These are phyloP conservation scores for Hirudinaria manillensis DNA, from an alignment of 2,888 invertebrate genomes.

Conservation along the genomic window DNA sequence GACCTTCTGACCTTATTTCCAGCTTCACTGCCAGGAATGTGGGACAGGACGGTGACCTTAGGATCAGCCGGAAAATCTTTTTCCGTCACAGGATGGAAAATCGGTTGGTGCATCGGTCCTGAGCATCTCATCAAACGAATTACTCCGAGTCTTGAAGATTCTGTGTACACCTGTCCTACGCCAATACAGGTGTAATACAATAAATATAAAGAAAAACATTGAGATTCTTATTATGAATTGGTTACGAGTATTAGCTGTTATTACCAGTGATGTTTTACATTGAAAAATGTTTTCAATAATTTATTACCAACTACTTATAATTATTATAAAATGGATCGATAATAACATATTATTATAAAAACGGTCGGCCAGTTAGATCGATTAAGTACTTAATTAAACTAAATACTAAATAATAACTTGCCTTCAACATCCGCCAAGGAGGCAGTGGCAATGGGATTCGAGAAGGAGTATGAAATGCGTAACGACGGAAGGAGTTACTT, in stretches of 20 bases:
- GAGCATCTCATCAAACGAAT: constrained; percentile 72
- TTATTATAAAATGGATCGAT: too few species aligned
- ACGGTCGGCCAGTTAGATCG: too few species aligned
- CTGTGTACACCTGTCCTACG: constrained; percentile 81
- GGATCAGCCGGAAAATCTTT: constrained; percentile 94
- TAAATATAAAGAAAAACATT: not conserved
- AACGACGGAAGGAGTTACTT: constrained; percentile 73
- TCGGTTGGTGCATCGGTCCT: constrained; percentile 93
- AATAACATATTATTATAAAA: too few species aligned
- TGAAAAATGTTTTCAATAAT: too few species aligned
- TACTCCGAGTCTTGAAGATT: constrained; percentile 83
- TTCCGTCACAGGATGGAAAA: constrained; percentile 78
- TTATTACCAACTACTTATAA: too few species aligned
- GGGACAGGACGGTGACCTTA: constrained; percentile 90
- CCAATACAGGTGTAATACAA: constrained; percentile 64
- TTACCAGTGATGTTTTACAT: too few species aligned
- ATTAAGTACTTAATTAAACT: too few species aligned
- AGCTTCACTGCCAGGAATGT: constrained; percentile 89
- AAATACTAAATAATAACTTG: too few species aligned
- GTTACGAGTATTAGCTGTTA: not conserved
- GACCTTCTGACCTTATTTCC: constrained; percentile 15
- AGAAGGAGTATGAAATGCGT: constrained; percentile 70
- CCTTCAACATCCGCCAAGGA: too few species aligned
- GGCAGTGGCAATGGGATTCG: constrained; percentile 82
- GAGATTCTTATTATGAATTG: not conserved